A percentile compares a stretch with the other conserved stretches of the same genome.
Conservation (phyloP, 2,113 vertebrate species). For the Bubo blakistoni region DNA sequence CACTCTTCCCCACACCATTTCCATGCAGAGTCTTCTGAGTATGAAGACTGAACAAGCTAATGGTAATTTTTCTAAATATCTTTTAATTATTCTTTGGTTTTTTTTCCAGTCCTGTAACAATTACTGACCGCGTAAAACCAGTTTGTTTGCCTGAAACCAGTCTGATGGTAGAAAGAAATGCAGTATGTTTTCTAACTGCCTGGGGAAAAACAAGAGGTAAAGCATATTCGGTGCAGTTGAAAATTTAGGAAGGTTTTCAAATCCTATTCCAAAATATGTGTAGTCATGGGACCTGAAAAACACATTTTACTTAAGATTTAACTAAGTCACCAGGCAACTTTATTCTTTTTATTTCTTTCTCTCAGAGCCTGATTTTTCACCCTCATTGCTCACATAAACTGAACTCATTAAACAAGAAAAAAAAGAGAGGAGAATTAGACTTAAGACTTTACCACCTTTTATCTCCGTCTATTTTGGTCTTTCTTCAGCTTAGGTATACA, state of each 20-base stretch:
- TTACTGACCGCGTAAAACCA: constrained; percentile 81
- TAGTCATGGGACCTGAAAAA: background rate
- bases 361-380: background rate
- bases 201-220: constrained; percentile 89
- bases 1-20: background rate
- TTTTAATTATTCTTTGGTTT: background rate
- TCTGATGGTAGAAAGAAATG: constrained; percentile 75
- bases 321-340: background rate
- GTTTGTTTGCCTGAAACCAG: constrained; percentile 81
- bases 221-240: rapidly evolving
- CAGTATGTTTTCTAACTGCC: constrained; percentile 85
- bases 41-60: background rate
- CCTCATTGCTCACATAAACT: background rate
- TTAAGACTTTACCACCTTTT: background rate
- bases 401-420: background rate
- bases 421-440: background rate
- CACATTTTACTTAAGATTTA: background rate
- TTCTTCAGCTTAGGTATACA: background rate
- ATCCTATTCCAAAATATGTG: background rate
- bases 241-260: background rate
- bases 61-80: background rate
- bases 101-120: constrained; percentile 76
- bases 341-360: background rate
- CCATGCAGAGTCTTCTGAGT: background rate
- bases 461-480: background rate